Percentiles rank a stretch among this genome's conserved stretches.
Conservation (phyloP, 1,140 invertebrate genomes). For the honey bee (Apis mellifera) region DNA sequence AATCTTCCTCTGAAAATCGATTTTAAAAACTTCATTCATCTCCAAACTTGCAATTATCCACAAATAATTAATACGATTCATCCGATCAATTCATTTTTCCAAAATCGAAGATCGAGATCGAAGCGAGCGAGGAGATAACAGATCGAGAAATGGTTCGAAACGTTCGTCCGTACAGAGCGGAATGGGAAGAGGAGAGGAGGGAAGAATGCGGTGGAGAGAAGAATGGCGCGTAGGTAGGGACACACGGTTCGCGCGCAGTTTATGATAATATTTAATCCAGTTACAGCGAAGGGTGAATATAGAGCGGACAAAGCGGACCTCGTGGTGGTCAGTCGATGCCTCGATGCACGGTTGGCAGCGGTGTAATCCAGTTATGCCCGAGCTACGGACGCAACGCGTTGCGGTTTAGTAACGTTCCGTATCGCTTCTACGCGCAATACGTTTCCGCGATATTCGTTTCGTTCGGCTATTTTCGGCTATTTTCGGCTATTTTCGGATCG, state of each 20-base stretch:
- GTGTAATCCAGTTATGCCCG: slow-evolving; percentile 74
- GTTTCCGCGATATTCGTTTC: background rate
- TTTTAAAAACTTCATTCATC: too few species aligned
- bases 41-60: too few species aligned
- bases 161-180: too few species aligned
- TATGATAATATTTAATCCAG: slow-evolving; percentile 80
- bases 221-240: slow-evolving; percentile 39
- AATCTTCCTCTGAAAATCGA: background rate
- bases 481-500: too few species aligned
- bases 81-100: too few species aligned
- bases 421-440: slow-evolving; percentile 30
- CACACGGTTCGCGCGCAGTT: slow-evolving; percentile 64
- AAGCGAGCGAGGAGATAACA: background rate
- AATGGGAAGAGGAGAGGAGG: background rate
- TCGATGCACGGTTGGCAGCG: slow-evolving; percentile 64
- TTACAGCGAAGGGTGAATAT: slow-evolving; percentile 69
- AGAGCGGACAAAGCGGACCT: slow-evolving; percentile 61
- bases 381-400: slow-evolving; percentile 62
- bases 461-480: background rate
- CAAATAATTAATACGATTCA: too few species aligned
- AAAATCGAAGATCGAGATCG: background rate
- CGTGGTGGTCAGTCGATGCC: slow-evolving; percentile 72
- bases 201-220: slow-evolving; percentile 13
- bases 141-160: background rate
- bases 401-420: slow-evolving; percentile 46